Percentiles rank a stretch among this genome's conserved stretches.
Evolutionary conservation across 2,888 invertebrate genomes (phyloP).

Genomic region (Hypena proboscidalis): DNA sequence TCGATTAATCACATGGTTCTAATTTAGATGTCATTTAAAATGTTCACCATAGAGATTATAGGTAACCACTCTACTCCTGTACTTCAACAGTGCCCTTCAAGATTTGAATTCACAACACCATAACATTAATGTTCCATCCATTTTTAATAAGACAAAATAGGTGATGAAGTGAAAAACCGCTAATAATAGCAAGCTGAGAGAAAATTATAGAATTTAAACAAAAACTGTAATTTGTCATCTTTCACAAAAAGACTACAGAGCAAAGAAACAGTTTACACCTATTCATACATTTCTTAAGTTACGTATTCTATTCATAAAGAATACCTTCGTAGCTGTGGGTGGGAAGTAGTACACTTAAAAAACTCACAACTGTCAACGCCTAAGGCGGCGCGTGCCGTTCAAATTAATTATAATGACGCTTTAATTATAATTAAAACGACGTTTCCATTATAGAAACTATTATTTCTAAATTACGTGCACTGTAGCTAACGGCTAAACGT

Average conservation of each 20-base stretch:
- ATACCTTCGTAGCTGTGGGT: constrained; percentile 20
- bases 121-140: too few species aligned
- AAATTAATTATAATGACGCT: constrained; percentile 70
- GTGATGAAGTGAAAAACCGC: constrained; percentile 24
- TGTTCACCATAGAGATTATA: too few species aligned
- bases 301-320: constrained; percentile 14
- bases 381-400: constrained; percentile 58
- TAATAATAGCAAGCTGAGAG: background rate
- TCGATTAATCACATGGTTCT: too few species aligned
- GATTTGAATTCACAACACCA: too few species aligned
- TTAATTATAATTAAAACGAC: constrained; percentile 70
- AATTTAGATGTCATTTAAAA: too few species aligned
- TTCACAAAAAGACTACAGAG: background rate
- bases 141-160: constrained; percentile 1
- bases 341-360: constrained; percentile 37
- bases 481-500: constrained; percentile 17
- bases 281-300: constrained; percentile 13
- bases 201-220: background rate
- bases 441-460: constrained; percentile 61
- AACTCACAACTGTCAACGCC: constrained; percentile 62
- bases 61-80: too few species aligned
- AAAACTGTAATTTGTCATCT: constrained; percentile 3
- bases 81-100: too few species aligned
- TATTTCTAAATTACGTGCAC: constrained; percentile 46
- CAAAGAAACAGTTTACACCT: constrained; percentile 11